Conservation (phyloP, 2,113 vertebrate species). For the Peromyscus leucopus region DNA sequence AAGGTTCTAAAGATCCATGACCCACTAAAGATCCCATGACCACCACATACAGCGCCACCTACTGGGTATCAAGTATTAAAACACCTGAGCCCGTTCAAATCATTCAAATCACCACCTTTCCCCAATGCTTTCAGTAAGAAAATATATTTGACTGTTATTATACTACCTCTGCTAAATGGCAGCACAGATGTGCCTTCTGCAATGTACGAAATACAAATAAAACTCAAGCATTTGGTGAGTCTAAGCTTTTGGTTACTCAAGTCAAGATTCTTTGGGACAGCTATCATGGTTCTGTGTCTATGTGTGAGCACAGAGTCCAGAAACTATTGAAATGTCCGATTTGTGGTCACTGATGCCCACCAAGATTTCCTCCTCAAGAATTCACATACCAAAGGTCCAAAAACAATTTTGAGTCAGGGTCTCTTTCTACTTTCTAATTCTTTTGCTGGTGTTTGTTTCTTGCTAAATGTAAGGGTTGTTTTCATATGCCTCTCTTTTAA, state of each 20-base stretch:
- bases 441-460: background rate
- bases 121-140: background rate
- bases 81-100: background rate
- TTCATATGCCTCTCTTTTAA: background rate
- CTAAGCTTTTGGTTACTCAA: constrained; percentile 72
- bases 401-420: constrained; percentile 89
- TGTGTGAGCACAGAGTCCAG: constrained; percentile 32
- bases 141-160: constrained; percentile 2
- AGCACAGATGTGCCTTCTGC: background rate
- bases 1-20: too few species aligned
- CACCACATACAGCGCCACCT: background rate
- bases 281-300: constrained; percentile 53
- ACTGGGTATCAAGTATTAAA: background rate
- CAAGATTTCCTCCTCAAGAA: constrained; percentile 88
- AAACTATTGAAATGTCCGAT: background rate
- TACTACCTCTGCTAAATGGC: background rate
- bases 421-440: background rate
- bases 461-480: background rate
- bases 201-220: constrained; percentile 52
- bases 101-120: background rate
- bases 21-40: background rate
- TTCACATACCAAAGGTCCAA: constrained; percentile 87
- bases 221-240: constrained; percentile 39
- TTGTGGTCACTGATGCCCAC: constrained; percentile 89
- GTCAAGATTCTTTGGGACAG: constrained; percentile 63